phyloP scores from a whole-genome alignment of 2,888 invertebrate species.

The Archips crataeganus region DNA sequence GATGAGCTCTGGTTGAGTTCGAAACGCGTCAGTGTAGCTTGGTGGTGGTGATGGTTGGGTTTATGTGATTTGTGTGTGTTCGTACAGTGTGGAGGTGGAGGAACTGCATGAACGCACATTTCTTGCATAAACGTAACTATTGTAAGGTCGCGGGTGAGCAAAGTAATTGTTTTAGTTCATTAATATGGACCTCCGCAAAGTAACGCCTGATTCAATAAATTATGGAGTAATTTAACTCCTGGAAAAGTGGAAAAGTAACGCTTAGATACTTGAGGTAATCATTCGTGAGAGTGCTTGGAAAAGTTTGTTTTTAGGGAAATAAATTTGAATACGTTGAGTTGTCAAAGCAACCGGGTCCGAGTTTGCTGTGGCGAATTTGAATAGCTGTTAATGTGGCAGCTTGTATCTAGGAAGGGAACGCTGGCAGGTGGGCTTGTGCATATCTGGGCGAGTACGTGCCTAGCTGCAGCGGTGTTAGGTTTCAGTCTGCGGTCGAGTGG shows the following conservation, averaged over 20 bases:
- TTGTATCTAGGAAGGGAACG: constrained; percentile 50
- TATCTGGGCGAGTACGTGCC: constrained; percentile 53
- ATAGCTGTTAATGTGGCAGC: constrained; percentile 45
- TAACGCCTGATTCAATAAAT: no score
- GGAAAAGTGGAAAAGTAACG: constrained; percentile 3
- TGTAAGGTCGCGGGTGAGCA: no score
- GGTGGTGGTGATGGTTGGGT: no score
- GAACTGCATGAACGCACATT: no score
- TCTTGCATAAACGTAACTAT: no score
- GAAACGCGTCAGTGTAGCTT: no score
- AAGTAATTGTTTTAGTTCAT: no score
- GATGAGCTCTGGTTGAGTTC: no score
- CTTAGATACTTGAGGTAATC: constrained; percentile 24
- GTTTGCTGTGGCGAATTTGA: constrained; percentile 42
- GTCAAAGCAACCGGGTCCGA: neutral
- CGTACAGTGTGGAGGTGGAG: no score
- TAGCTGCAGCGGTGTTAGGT: constrained; percentile 63
- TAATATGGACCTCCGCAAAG: no score
- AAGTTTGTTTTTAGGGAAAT: constrained; percentile 15
- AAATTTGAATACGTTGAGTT: constrained; percentile 1
- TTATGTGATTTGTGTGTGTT: no score
- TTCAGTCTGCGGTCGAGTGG: constrained; percentile 75
- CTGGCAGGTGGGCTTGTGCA: constrained; percentile 43
- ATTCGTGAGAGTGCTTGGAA: constrained; percentile 11
- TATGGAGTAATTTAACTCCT: constrained; percentile 30